phyloP scores from a whole-genome alignment of 2,113 vertebrate genomes.

The Azemiops feae region DNA sequence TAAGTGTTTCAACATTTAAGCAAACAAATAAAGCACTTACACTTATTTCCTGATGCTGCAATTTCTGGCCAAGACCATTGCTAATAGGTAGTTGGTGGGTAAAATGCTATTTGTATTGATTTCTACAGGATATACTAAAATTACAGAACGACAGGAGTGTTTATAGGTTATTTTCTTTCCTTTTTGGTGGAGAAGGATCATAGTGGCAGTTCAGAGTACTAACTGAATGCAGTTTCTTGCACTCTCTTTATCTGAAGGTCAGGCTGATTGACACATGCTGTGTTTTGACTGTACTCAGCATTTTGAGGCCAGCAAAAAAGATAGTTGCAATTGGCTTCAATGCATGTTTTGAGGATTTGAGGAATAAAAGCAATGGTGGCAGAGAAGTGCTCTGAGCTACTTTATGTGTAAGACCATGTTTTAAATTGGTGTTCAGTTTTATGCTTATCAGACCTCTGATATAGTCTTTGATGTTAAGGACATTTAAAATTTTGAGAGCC shows the following conservation, averaged over 20 bases:
- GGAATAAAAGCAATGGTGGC: too few species aligned
- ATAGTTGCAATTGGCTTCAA: neutral
- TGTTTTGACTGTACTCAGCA: neutral
- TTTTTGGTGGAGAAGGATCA: neutral
- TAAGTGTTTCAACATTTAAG: neutral
- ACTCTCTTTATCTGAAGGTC: neutral
- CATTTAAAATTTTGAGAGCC: too few species aligned
- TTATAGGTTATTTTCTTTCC: neutral
- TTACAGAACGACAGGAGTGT: neutral
- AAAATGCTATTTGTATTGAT: neutral
- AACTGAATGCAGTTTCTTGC: neutral
- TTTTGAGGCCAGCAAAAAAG: neutral
- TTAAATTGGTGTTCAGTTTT: too few species aligned
- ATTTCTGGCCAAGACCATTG: neutral
- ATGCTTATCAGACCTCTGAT: too few species aligned
- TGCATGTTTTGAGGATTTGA: too few species aligned
- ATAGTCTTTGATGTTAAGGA: too few species aligned
- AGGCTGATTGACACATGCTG: neutral
- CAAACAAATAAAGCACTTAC: neutral
- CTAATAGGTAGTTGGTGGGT: neutral
- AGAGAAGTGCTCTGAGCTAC: too few species aligned
- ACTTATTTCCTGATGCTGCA: neutral
- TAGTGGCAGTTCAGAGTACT: neutral
- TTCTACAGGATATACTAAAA: neutral
- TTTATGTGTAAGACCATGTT: too few species aligned